phyloP scores from a whole-genome alignment of 37 sponge, comb jelly and placozoan genomes.

The Spongia lamella region DNA sequence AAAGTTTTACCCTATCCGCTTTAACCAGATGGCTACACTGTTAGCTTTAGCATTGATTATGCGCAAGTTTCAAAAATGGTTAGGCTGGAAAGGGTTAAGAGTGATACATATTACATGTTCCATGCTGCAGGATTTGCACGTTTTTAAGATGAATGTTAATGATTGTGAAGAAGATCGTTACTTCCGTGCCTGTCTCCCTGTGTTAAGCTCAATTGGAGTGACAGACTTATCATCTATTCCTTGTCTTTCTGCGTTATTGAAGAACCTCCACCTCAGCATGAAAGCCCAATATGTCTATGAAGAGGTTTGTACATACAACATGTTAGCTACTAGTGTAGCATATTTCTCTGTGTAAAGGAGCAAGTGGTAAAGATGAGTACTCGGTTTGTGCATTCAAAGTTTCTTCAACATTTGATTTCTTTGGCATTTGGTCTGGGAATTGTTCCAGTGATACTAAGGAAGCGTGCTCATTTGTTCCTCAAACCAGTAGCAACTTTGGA shows the following conservation, averaged over 20 bases:
- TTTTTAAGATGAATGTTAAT: slow-evolving; percentile 18
- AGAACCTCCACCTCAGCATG: slow-evolving; percentile 59
- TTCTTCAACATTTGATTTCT: slow-evolving; percentile 61
- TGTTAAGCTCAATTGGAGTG: slow-evolving; percentile 7
- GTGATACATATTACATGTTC: no score
- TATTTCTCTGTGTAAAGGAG: no score
- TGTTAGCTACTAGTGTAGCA: no score
- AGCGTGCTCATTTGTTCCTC: no score
- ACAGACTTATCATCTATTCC: slow-evolving; percentile 35
- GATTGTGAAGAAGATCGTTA: no score
- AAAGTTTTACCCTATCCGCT: no score
- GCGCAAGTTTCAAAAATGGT: no score
- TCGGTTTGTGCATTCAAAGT: slow-evolving; percentile 66
- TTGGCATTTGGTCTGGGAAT: slow-evolving; percentile 65
- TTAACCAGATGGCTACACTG: no score
- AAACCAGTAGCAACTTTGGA: no score
- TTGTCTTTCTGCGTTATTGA: slow-evolving; percentile 62
- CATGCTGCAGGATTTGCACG: slow-evolving; percentile 7
- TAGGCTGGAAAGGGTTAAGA: no score
- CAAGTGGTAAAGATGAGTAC: not conserved
- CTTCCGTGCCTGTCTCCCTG: not conserved
- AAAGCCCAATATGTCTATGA: slow-evolving; percentile 71
- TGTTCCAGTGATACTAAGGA: no score
- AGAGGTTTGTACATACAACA: slow-evolving; percentile 60
- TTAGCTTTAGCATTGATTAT: no score